These are phyloP conservation scores for Gambusia affinis DNA, from an alignment of 2,113 vertebrate species.

Conservation along the genomic window DNA sequence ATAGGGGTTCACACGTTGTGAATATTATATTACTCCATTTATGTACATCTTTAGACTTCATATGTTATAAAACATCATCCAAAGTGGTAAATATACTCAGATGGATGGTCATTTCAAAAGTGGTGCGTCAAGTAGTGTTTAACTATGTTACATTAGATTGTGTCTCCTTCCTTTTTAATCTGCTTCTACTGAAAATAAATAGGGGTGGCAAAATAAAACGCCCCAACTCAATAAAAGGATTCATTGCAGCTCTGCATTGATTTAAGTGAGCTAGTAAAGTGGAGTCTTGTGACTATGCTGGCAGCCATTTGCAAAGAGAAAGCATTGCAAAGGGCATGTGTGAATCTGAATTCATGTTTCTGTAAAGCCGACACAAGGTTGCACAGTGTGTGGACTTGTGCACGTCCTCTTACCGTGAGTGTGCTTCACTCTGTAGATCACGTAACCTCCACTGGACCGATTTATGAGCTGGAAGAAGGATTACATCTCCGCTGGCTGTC, in stretches of 20 bases:
- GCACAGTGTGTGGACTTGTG: background rate
- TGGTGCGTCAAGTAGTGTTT: background rate
- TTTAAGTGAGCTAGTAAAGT: constrained; percentile 3
- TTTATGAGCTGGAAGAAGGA: constrained; percentile 77
- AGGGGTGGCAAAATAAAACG: background rate
- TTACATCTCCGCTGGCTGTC: constrained; percentile 84
- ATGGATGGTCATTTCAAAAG: background rate
- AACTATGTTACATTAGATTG: background rate
- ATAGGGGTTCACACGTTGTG: background rate
- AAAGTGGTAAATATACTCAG: too few relatives aligned
- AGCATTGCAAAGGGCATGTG: constrained; percentile 6
- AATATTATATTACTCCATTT: background rate
- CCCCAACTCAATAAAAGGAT: background rate
- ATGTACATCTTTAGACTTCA: background rate
- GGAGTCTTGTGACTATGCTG: background rate
- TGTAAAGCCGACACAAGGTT: constrained; percentile 34
- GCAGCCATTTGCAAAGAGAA: background rate
- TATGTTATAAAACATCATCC: background rate
- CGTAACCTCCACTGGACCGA: constrained; percentile 73
- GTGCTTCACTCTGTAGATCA: constrained; percentile 76
- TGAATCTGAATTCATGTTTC: constrained; percentile 14
- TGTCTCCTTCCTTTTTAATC: background rate
- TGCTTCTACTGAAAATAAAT: background rate
- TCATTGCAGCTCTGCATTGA: background rate
- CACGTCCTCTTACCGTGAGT: constrained; percentile 22